Base-by-base conservation (phyloP, 2,113 vertebrate species). In the Egretta garzetta region DNA sequence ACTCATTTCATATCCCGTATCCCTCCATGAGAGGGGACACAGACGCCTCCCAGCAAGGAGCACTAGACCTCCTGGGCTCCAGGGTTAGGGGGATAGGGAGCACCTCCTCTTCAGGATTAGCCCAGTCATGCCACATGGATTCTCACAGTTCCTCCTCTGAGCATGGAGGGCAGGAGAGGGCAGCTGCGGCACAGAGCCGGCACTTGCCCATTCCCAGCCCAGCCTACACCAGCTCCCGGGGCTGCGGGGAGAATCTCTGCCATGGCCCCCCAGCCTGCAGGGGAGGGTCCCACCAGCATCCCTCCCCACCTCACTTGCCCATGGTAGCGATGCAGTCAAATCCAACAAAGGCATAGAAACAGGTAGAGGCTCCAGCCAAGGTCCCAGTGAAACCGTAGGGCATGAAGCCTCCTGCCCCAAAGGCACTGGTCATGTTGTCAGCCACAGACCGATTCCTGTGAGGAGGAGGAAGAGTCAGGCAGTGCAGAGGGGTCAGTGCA, bases 341-440 rank as follows among this genome's bases (percentile, higher is more conserved):
- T 16, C 99, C 99, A 95, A 99, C 98, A 92, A 99, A 99, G 26
- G 99, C 99, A 84, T 99, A 99, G 96, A 99, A 99, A 87, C 99
- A 99, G 7, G 98, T 97, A 22, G 99, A 99, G 66, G 99, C 99
- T 93, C 99, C 99, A 15, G 98, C 97, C 94, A 99, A 53, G 1
- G 98, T 99, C 50, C 99, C 99, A 47, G 90, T 94, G 32, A 99
- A 95, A 47, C 99, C 98, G 30, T 98, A 99, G 7, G 99, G 99
- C 94, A 99, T 98, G 97, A 99, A 99, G 30, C 99, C 99, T 16
- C 99, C 99, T 5, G 10, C 47, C 49, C 99, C 99, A 93, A 96
- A 99, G 9, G 62, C 12, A 60, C 96, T 96, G 8, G 98, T 98
- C 16, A 52, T 8, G 41, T 99, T 98, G 52, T 15, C 19, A 2